Base-by-base conservation (phyloP, 2,797 vertebrate species). In the Crocodylus rhombifer region DNA sequence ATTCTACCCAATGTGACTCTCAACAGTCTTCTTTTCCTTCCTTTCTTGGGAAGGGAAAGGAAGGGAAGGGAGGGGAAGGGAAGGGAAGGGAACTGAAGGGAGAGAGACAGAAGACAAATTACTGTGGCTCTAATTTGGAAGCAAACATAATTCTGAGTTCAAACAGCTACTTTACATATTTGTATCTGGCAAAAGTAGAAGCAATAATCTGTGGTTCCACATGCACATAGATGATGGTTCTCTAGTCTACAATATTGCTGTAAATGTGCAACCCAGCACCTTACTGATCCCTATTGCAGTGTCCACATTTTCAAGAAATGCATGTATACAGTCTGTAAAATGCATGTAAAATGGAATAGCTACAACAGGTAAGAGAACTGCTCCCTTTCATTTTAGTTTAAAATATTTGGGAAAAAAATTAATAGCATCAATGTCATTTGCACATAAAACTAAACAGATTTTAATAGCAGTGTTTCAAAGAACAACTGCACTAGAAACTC, bases 1-100 rank as follows among this genome's bases (percentile, higher is more conserved):
- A 96, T 77, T 92, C 81, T 90, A 86, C 33, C 60, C 86, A 89
- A 26, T 64, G 81, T 73, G 94, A 96, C 97, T 83, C 89, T 87
- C 87, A 93, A 87, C 81, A 86, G 87, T 90, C 62, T 76, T 91
- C 90, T 82, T 73, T 82, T 88, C 91, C n/a, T 58, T 81, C 91
- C 69, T 51, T 80, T 88, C 84, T 69, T 33, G 33, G 91, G 92
- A 87, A 17, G 3, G 77, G 60, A 69, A 51, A 36, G 17, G 12
- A 85, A 51, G 33, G 30, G 87, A 82, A 76, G 14, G 77, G 81
- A 69, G 25, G 74, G 87, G 56, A 6, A 58, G 42, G 30, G 87
- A 82, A 76, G 14, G 77, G 81, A 69, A 18, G 75, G 86, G 33
- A 36, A 36, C 33, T 36, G 56, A 6, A 58, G 30, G 64, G 77